Percentiles rank a stretch among this genome's conserved stretches.
Conservation (phyloP, 2,113 vertebrate genomes). For the Pseudopodoces humilis region DNA sequence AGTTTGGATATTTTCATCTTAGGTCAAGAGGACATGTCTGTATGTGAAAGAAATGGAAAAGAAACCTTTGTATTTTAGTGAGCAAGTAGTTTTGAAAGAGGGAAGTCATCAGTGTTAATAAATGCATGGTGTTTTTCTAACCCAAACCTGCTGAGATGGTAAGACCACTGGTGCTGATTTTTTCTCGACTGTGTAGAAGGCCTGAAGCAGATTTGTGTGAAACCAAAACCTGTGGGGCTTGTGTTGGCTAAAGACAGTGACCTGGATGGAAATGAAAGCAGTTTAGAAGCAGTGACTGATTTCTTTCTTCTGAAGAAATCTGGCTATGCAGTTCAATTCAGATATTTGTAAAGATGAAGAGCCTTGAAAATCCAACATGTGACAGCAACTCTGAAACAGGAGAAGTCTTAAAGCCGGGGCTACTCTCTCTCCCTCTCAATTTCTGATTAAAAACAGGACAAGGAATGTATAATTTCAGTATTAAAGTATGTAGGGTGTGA, state of each 20-base stretch:
- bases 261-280: neutral
- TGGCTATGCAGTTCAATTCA: neutral
- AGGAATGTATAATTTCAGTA: neutral
- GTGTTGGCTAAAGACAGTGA: neutral
- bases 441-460: conserved; percentile 7
- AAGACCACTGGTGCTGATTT: neutral
- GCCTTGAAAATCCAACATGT: neutral
- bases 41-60: neutral
- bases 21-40: neutral
- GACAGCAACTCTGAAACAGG: neutral
- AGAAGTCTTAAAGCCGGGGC: neutral
- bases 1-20: conserved; percentile 2
- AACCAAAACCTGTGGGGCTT: neutral
- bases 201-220: neutral
- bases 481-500: neutral
- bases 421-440: neutral
- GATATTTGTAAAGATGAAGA: neutral
- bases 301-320: neutral
- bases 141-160: neutral
- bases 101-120: neutral
- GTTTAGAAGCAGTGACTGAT: neutral
- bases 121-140: neutral
- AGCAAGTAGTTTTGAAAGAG: neutral
- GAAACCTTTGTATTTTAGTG: neutral
- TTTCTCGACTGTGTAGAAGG: neutral